phyloP scores from a whole-genome alignment of 2,888 invertebrate species.

The Artemia sinica region DNA sequence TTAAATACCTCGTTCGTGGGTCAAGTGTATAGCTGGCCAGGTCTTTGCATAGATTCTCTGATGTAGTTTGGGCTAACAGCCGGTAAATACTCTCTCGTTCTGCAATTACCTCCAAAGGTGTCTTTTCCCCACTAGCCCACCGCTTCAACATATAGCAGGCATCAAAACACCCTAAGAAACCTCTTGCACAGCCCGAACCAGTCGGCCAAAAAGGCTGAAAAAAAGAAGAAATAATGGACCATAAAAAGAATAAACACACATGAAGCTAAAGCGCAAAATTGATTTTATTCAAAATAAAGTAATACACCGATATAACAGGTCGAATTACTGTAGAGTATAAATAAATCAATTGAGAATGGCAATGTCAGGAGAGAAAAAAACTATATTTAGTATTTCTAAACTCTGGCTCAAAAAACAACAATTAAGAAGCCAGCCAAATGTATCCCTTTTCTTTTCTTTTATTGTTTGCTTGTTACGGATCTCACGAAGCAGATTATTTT shows the following conservation, averaged over 20 bases:
- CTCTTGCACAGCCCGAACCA: constrained; percentile 92
- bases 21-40: constrained; percentile 69
- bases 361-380: not conserved
- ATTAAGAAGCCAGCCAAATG: no score
- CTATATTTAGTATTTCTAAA: not conserved
- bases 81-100: constrained; percentile 88
- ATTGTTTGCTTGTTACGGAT: no score
- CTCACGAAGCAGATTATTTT: not conserved
- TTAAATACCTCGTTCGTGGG: constrained; percentile 49
- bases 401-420: no score
- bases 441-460: no score
- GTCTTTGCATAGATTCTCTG: constrained; percentile 83
- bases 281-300: not conserved
- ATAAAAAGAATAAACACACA: no score
- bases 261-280: no score
- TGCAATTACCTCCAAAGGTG: constrained; percentile 68
- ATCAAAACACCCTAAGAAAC: constrained; percentile 87
- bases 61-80: constrained; percentile 78
- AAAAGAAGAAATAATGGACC: constrained; percentile 15
- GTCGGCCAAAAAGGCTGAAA: constrained; percentile 90
- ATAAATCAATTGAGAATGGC: not conserved
- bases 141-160: constrained; percentile 83
- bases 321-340: not conserved
- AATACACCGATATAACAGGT: not conserved
- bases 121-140: constrained; percentile 50